Conservation (phyloP, 2,888 invertebrate species). For the Amblyjoppa proteus region DNA sequence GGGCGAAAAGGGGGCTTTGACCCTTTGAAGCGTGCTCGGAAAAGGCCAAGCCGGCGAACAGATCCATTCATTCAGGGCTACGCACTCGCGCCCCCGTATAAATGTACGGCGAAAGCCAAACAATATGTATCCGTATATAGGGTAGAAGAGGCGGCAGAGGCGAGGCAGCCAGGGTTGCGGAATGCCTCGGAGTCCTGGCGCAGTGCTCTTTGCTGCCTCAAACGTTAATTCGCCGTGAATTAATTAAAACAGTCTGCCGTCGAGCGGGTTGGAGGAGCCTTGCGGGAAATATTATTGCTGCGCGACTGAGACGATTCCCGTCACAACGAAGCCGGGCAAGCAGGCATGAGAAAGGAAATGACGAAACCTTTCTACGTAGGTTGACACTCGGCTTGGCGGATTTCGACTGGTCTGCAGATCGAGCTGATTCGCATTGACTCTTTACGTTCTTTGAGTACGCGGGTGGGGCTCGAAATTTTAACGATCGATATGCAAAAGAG, state of each 20-base stretch:
- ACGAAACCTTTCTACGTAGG: not conserved
- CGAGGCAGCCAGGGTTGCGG: conserved; percentile 11
- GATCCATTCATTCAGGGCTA: conserved; percentile 10
- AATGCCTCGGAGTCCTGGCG: conserved; percentile 27
- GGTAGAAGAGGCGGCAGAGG: conserved; percentile 1
- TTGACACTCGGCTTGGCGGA: too few species aligned
- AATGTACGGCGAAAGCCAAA: conserved; percentile 10
- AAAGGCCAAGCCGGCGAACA: not conserved
- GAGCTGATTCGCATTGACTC: too few species aligned
- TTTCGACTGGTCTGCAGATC: too few species aligned
- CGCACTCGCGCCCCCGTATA: not conserved
- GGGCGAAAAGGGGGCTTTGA: not conserved
- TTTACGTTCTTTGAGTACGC: too few species aligned
- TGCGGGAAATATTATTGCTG: conserved; percentile 61
- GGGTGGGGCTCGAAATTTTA: too few species aligned
- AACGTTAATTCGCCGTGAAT: conserved; percentile 78
- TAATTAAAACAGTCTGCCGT: conserved; percentile 78
- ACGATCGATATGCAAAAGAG: too few species aligned
- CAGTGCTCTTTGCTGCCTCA: conserved; percentile 58
- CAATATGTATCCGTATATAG: conserved; percentile 5
- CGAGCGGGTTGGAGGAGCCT: conserved; percentile 66
- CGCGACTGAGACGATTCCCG: conserved; percentile 33
- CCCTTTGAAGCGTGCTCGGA: conserved; percentile 16
- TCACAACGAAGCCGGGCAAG: conserved; percentile 49
- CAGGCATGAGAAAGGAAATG: conserved; percentile 40